Conservation (phyloP, 1,140 invertebrate species). For the Teleogryllus occipitalis region DNA sequence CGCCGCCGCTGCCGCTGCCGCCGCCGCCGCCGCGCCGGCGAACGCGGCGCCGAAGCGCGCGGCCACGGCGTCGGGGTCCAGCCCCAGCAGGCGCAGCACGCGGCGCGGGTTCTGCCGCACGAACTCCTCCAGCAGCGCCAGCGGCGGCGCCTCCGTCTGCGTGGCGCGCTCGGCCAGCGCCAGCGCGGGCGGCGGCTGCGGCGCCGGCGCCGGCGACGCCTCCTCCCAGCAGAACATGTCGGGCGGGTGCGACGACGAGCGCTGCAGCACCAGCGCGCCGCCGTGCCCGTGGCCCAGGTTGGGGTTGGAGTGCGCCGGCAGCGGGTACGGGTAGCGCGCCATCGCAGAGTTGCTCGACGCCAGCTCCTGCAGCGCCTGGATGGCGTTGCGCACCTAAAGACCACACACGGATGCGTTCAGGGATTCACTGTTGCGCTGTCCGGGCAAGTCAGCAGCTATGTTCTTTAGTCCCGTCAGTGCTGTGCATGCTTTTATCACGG, state of each 20-base stretch:
- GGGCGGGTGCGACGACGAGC: conserved; percentile 70
- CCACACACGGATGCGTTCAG: neutral
- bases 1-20: neutral
- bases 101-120: conserved; percentile 40
- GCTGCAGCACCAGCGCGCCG: conserved; percentile 45
- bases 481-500: too few relatives aligned
- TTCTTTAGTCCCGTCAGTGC: too few relatives aligned
- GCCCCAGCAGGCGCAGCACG: conserved; percentile 41
- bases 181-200: conserved; percentile 6
- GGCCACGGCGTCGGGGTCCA: conserved; percentile 36
- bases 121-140: conserved; percentile 38
- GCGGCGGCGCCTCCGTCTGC: conserved; percentile 40
- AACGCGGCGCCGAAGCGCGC: neutral
- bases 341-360: conserved; percentile 47
- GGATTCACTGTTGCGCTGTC: too few relatives aligned
- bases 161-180: conserved; percentile 11
- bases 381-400: conserved; percentile 62
- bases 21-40: neutral
- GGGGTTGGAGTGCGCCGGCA: conserved; percentile 27
- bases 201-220: conserved; percentile 17
- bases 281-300: conserved; percentile 24
- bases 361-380: conserved; percentile 72
- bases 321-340: conserved; percentile 32
- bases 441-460: too few relatives aligned
- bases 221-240: conserved; percentile 66